phyloP scores from a whole-genome alignment of 2,113 vertebrate species.

The Nothoprocta pentlandii region DNA sequence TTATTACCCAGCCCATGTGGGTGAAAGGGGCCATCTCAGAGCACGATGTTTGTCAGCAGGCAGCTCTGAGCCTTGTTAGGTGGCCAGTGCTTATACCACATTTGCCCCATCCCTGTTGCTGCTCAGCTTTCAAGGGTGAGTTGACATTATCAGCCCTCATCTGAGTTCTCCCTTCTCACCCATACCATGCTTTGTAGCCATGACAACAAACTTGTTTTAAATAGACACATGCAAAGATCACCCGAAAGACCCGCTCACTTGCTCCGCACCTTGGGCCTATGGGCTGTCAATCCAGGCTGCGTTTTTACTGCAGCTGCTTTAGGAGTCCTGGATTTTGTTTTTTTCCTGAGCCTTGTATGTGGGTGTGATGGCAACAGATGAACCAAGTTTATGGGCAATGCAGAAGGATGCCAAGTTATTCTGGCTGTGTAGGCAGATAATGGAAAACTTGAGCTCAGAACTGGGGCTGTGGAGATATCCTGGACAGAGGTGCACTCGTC shows the following conservation, averaged over 20 bases:
- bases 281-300: conserved; percentile 37
- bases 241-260: neutral
- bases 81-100: neutral
- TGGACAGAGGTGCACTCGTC: conserved; percentile 1
- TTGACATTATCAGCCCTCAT: conserved; percentile 26
- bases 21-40: neutral
- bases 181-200: conserved; percentile 24
- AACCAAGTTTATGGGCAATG: conserved; percentile 63
- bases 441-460: conserved; percentile 59
- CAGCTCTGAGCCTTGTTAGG: neutral
- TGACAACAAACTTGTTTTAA: conserved; percentile 66
- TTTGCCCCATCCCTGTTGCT: neutral
- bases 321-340: conserved; percentile 44
- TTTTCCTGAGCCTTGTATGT: conserved; percentile 21
- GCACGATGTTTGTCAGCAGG: neutral
- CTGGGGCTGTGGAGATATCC: neutral
- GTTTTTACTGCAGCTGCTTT: conserved; percentile 69
- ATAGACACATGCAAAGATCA: conserved; percentile 30
- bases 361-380: conserved; percentile 68
- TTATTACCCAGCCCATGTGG: neutral
- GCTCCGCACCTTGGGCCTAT: conserved; percentile 37
- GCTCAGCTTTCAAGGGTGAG: conserved; percentile 5
- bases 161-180: conserved; percentile 25
- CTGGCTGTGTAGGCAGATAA: conserved; percentile 59
- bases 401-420: conserved; percentile 63